Percentiles rank a stretch among this genome's conserved stretches.
Evolutionary conservation across 2,113 vertebrate species (phyloP).

Genomic region (Entelurus aequoreus): DNA sequence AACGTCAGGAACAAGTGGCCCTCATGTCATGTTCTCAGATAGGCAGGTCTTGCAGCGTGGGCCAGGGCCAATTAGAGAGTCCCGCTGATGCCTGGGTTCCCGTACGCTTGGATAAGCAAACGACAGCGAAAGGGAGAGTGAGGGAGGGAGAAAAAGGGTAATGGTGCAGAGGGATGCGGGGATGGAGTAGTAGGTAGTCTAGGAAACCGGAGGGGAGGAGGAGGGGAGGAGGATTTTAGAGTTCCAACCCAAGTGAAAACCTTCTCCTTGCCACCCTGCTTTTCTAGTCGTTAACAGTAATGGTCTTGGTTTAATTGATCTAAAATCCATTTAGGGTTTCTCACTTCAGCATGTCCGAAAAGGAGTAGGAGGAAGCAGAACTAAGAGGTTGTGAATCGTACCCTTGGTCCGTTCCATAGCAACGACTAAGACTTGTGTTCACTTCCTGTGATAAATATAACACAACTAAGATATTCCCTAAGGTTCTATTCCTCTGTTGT

Average conservation of each 20-base stretch:
- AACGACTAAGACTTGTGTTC: too few species aligned
- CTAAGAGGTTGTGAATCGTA: too few species aligned
- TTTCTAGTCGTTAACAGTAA: not conserved
- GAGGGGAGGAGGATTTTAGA: conserved; percentile 19
- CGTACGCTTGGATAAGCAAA: conserved; percentile 40
- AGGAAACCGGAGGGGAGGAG: conserved; percentile 45
- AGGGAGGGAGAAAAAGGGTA: not conserved
- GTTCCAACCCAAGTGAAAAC: conserved; percentile 16
- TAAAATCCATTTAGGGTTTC: too few species aligned
- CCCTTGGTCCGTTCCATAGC: too few species aligned
- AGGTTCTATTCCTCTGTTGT: too few species aligned
- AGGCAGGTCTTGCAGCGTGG: conserved; percentile 40
- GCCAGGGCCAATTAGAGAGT: conserved; percentile 60
- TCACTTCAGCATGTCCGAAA: too few species aligned
- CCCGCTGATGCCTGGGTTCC: conserved; percentile 45
- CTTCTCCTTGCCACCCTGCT: conserved; percentile 11
- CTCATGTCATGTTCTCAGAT: conserved; percentile 42
- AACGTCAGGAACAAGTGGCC: conserved; percentile 3
- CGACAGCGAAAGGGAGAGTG: not conserved
- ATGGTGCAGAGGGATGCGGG: not conserved
- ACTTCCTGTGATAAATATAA: too few species aligned
- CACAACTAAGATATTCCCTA: too few species aligned
- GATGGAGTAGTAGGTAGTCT: conserved; percentile 36
- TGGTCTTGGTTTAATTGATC: not conserved
- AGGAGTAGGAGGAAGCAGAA: too few species aligned